A percentile compares a stretch with the other conserved stretches of the same genome.
phyloP scores from a whole-genome alignment of 2,797 vertebrate species.

The Gallirallus australis region DNA sequence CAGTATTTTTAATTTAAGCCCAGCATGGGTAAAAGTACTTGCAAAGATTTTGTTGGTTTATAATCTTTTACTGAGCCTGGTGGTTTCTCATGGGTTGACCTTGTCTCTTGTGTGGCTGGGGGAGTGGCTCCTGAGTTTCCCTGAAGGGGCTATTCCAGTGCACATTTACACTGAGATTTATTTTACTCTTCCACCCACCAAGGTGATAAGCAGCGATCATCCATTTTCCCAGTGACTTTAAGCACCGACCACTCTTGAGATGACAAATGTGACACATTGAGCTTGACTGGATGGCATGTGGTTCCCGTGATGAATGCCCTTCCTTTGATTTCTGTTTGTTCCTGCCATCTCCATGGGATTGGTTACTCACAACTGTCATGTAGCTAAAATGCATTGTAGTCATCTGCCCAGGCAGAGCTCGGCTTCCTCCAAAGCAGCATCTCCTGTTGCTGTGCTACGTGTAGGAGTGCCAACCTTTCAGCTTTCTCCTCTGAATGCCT shows the following conservation, averaged over 20 bases:
- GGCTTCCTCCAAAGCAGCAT: background rate
- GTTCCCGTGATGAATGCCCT: background rate
- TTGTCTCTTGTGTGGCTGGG: background rate
- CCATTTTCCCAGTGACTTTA: background rate
- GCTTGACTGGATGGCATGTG: background rate
- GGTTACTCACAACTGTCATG: background rate
- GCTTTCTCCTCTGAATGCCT: background rate
- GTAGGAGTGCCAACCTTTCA: background rate
- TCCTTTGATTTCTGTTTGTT: background rate
- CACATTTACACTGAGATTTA: background rate
- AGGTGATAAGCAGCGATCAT: background rate
- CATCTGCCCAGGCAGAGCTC: background rate
- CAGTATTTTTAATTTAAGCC: background rate
- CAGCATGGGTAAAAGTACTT: background rate
- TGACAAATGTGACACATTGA: background rate
- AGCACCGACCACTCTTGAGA: background rate
- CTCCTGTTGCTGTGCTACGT: background rate
- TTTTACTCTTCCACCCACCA: background rate
- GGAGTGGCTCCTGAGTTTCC: background rate
- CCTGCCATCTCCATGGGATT: background rate
- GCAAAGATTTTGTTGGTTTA: background rate
- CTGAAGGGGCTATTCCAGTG: background rate
- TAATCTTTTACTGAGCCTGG: background rate
- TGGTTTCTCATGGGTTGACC: background rate
- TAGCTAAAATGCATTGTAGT: background rate